Evolutionary conservation across 2,888 invertebrate species (phyloP).

Genomic region (Ophonus ardosiacus): DNA sequence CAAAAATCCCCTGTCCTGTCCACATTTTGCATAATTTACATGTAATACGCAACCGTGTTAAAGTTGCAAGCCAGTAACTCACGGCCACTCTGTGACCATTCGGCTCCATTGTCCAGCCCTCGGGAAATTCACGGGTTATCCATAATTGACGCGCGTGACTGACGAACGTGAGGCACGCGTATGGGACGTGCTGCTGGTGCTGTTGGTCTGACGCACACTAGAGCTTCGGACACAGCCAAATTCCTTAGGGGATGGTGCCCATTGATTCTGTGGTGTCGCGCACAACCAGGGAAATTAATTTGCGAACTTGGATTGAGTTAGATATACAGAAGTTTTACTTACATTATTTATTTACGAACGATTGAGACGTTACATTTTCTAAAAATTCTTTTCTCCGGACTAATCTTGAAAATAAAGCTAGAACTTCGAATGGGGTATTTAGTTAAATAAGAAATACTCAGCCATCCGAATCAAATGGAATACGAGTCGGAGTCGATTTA

Average conservation of each 20-base stretch:
- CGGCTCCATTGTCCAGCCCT: constrained; percentile 69
- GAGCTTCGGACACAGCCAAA: background rate
- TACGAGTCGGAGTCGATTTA: too few species aligned
- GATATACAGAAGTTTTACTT: constrained; percentile 10
- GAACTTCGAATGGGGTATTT: too few species aligned
- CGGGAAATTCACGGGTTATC: constrained; percentile 70
- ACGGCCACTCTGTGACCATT: constrained; percentile 63
- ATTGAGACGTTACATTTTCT: background rate
- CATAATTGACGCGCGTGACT: constrained; percentile 70
- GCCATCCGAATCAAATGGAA: too few species aligned
- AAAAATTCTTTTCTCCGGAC: too few species aligned
- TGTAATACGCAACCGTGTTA: background rate
- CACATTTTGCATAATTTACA: background rate
- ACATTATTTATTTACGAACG: background rate
- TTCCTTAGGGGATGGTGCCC: background rate
- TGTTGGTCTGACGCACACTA: background rate
- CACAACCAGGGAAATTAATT: constrained; percentile 14
- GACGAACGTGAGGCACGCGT: constrained; percentile 65
- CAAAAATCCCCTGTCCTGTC: background rate
- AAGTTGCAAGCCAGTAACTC: constrained; percentile 41
- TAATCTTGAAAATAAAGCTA: too few species aligned
- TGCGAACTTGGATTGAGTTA: constrained; percentile 35
- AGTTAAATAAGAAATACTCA: too few species aligned
- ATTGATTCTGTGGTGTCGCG: constrained; percentile 35
- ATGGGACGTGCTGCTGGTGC: background rate